phyloP scores from a whole-genome alignment of 1,140 invertebrate species.

The Pissodes strobi region DNA sequence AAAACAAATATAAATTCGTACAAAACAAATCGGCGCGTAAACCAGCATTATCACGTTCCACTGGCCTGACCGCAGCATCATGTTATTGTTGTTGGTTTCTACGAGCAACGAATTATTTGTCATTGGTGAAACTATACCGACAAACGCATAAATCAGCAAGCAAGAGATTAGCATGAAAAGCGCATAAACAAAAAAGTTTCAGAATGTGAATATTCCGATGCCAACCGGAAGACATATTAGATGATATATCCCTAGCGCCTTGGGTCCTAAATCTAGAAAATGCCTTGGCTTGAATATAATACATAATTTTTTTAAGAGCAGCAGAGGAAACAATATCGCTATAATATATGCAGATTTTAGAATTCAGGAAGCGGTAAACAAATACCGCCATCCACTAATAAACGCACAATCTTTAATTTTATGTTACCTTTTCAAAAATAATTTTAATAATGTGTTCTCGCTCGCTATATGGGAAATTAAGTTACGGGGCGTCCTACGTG shows the following conservation, averaged over 20 bases:
- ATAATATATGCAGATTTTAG: not conserved
- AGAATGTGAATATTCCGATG: constrained; percentile 50
- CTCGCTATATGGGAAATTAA: too few relatives aligned
- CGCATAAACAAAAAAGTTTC: constrained; percentile 50
- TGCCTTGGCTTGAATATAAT: constrained; percentile 31
- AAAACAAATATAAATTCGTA: not conserved
- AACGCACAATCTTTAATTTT: too few relatives aligned
- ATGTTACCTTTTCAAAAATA: too few relatives aligned
- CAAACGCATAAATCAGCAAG: constrained; percentile 40
- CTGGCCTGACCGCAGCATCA: constrained; percentile 13
- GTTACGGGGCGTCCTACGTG: too few relatives aligned
- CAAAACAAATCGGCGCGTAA: constrained; percentile 20
- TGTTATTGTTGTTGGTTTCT: constrained; percentile 28
- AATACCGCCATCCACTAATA: too few relatives aligned
- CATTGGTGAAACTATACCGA: constrained; percentile 40
- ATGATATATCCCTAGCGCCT: constrained; percentile 46
- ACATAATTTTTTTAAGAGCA: constrained; percentile 29
- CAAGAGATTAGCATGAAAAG: constrained; percentile 46
- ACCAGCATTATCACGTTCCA: constrained; percentile 13
- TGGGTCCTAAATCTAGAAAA: constrained; percentile 28
- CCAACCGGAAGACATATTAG: constrained; percentile 51
- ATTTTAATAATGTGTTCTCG: too few relatives aligned
- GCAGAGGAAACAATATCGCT: constrained; percentile 19
- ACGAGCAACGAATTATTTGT: constrained; percentile 37
- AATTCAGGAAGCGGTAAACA: too few relatives aligned